A percentile compares a stretch with the other conserved stretches of the same genome.
phyloP scores from a whole-genome alignment of 1,140 invertebrate genomes.

The Sarcophaga bullata region DNA sequence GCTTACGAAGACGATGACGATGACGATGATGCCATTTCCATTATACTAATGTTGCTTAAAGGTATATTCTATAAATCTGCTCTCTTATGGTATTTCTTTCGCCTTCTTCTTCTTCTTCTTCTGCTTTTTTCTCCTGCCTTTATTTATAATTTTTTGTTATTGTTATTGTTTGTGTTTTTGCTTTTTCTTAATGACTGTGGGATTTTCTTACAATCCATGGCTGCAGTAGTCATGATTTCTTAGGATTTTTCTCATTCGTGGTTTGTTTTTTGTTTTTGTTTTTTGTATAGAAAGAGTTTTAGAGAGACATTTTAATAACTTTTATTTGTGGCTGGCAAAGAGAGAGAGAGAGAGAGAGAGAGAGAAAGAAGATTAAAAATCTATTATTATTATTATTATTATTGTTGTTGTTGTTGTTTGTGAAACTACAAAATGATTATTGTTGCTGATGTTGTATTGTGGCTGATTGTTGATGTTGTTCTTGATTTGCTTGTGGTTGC shows the following conservation, averaged over 20 bases:
- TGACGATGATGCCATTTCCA: not conserved
- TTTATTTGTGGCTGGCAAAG: not conserved
- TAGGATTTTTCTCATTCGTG: too few relatives aligned
- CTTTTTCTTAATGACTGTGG: slow-evolving; percentile 17
- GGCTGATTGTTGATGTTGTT: not conserved
- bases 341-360: not conserved
- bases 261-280: too few relatives aligned
- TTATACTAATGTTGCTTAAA: slow-evolving; percentile 11
- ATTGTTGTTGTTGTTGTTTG: not conserved
- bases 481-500: not conserved
- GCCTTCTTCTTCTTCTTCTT: too few relatives aligned
- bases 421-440: not conserved
- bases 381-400: too few relatives aligned
- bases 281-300: too few relatives aligned
- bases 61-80: slow-evolving; percentile 7
- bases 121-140: too few relatives aligned
- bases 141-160: not conserved
- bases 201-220: not conserved
- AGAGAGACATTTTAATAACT: slow-evolving; percentile 10
- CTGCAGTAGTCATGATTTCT: slow-evolving; percentile 7
- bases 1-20: too few relatives aligned
- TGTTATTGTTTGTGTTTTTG: not conserved
- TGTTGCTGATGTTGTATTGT: not conserved
- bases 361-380: not conserved
- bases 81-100: too few relatives aligned